Evolutionary conservation across 2,797 vertebrate genomes (phyloP).

Genomic region (Rhynchonycteris naso): DNA sequence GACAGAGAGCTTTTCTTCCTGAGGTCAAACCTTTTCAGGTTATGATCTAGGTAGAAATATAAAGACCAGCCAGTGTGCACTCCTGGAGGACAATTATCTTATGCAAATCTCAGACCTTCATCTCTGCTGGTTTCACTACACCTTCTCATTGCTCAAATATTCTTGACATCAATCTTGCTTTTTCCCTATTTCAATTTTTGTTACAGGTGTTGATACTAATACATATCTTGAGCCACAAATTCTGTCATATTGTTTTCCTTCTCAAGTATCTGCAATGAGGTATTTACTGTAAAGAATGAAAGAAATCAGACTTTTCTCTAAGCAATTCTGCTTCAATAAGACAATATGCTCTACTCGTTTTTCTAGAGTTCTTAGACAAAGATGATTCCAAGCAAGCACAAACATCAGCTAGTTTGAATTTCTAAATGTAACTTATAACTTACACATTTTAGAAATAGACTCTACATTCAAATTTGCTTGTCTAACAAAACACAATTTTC

Average conservation of each 20-base stretch:
- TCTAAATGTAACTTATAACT: background rate
- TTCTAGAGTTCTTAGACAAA: background rate
- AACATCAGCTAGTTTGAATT: background rate
- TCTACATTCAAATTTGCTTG: background rate
- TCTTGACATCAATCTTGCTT: rapidly evolving
- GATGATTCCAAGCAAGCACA: background rate
- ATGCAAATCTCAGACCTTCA: background rate
- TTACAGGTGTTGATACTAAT: background rate
- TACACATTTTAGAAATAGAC: background rate
- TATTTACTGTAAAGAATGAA: background rate
- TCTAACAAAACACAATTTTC: conserved; percentile 13
- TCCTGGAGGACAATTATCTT: background rate
- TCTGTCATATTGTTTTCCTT: background rate
- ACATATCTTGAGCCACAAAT: background rate
- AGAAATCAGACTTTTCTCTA: background rate
- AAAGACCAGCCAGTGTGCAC: background rate
- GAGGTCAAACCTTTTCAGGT: background rate
- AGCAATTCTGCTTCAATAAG: background rate
- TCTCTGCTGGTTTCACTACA: background rate
- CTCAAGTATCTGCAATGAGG: background rate
- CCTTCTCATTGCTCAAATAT: background rate
- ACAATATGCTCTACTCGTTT: background rate
- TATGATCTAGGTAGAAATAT: background rate
- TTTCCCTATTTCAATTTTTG: background rate
- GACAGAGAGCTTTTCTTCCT: background rate